Conservation (phyloP, 2,797 vertebrate genomes). For the Silurus lanzhouensis region DNA sequence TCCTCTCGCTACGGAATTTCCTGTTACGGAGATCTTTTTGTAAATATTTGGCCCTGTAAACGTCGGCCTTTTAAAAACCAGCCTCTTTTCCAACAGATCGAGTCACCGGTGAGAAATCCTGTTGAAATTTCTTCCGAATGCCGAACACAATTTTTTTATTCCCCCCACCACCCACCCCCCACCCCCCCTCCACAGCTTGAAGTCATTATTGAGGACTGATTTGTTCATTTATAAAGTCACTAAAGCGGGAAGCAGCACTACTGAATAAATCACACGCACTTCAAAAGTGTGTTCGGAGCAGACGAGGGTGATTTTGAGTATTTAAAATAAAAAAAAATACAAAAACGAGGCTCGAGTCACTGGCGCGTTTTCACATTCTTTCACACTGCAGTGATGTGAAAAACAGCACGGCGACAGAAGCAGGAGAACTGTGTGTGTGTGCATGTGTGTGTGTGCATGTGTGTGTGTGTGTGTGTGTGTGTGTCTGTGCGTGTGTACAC, state of each 20-base stretch:
- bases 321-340: no score
- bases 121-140: slow-evolving; percentile 64
- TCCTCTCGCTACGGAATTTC: slow-evolving; percentile 8
- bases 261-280: slow-evolving; percentile 68
- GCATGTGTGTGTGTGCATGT: no score
- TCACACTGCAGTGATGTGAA: slow-evolving; percentile 60
- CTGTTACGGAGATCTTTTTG: slow-evolving; percentile 48
- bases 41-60: slow-evolving; percentile 57
- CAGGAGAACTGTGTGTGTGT: not conserved
- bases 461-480: no score
- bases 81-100: slow-evolving; percentile 63
- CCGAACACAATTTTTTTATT: slow-evolving; percentile 60
- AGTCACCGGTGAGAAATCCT: slow-evolving; percentile 54
- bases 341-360: slow-evolving; percentile 39
- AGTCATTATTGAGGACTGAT: slow-evolving; percentile 67
- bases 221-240: slow-evolving; percentile 73
- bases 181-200: slow-evolving; percentile 60
- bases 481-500: slow-evolving; percentile 50
- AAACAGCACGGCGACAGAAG: slow-evolving; percentile 51
- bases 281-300: slow-evolving; percentile 54
- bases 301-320: slow-evolving; percentile 28
- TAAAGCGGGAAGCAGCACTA: slow-evolving; percentile 71
- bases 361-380: slow-evolving; percentile 60
- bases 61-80: slow-evolving; percentile 40
- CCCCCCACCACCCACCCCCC: no score